Base-by-base conservation (phyloP, 2,888 invertebrate species). In the Xylota segnis region DNA sequence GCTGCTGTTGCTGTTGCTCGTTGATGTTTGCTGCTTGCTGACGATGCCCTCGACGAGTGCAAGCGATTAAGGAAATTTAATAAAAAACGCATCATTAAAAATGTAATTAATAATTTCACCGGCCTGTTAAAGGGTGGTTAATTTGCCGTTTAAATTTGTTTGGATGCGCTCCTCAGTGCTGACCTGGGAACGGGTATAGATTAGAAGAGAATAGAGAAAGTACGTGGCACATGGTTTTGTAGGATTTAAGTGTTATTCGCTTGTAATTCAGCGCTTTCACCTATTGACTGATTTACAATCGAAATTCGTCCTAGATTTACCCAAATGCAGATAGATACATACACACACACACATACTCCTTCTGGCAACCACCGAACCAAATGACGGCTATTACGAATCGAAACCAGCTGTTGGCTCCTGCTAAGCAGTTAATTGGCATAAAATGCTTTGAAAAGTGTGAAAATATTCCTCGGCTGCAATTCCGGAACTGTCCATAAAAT, bases 51-150 rank as follows among this genome's bases (percentile, higher is more conserved):
- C 16, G 78, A 18, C 29, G 27, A 68, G 59, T 56, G 52, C 58
- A 79, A 61, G 37, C 59, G 81, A 75, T 79, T 75, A 81, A 75
- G 75, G 52, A 66, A 81, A 84, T 81, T 84, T 75, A 84, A 81
- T 84, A 75, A 84, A 84, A 81, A 75, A 47, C 43, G 75, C 63
- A 71, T 76, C 82, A 76, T 71, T 82, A 82, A 82, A 76, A 76
- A 70, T 82, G 58, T 66, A 82, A 76, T 79, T 76, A 82, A 71
- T 71, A 75, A 70, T 70, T 72, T 58, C 50, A 72, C 40, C 52
- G 47, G 63, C 47, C 65, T 14, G 65, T 63, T 58, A 50, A 66
- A 65, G 72, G 72, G 14, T 71, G 50, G 56, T 66, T 76, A 66
- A 76, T 76, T 76, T 76, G 75, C 56, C 56, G 75, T 66, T 65